A percentile compares a stretch with the other conserved stretches of the same genome.
Conservation (phyloP, 2,113 vertebrate species). For the Meriones unguiculatus region DNA sequence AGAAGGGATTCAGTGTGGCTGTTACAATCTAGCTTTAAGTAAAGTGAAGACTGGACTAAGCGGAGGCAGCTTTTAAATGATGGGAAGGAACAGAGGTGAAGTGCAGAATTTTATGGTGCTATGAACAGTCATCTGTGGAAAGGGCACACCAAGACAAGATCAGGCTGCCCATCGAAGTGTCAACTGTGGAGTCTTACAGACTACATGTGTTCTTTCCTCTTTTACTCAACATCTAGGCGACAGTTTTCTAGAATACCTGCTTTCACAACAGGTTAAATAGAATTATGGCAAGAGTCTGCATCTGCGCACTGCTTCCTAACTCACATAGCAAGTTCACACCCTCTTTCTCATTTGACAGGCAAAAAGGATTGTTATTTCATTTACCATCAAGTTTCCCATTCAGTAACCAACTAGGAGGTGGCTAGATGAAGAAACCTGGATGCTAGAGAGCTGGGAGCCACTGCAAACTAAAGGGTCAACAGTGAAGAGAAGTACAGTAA, state of each 20-base stretch:
- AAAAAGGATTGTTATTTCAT: not conserved
- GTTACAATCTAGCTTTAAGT: slow-evolving; percentile 3
- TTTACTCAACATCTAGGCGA: not conserved
- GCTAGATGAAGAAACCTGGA: not conserved
- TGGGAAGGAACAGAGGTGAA: slow-evolving; percentile 2
- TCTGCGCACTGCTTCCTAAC: not conserved
- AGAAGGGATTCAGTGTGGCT: not conserved
- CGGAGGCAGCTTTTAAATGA: not conserved
- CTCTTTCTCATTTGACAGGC: not conserved
- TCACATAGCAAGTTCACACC: not conserved
- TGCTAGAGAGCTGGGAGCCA: not conserved
- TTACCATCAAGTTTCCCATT: not conserved
- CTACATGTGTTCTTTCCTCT: not conserved
- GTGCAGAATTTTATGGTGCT: not conserved
- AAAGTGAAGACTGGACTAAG: not conserved
- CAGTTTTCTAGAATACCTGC: slow-evolving; percentile 28
- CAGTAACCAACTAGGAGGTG: not conserved
- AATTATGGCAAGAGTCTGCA: not conserved
- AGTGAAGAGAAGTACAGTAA: not conserved
- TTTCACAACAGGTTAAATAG: not conserved
- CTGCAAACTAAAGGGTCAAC: not conserved
- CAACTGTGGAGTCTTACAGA: not conserved
- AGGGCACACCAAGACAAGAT: not conserved
- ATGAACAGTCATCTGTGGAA: not conserved
- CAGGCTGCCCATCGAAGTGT: not conserved